Evolutionary conservation across 2,797 vertebrate genomes (phyloP).

Genomic region (Pipistrellus nathusii): DNA sequence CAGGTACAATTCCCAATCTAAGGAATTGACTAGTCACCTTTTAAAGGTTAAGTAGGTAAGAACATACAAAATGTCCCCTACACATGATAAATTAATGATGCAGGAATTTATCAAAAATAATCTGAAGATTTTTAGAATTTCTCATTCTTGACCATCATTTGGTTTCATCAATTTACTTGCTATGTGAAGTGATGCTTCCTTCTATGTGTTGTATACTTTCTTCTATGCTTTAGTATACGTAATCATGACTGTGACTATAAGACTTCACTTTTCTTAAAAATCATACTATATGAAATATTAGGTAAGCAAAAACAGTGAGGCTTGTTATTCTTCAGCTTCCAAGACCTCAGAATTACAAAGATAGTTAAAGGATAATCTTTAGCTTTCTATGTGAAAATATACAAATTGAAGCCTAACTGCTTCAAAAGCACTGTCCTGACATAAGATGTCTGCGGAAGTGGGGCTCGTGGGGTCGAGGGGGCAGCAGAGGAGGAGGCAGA

Average conservation of each 20-base stretch:
- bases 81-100: not conserved
- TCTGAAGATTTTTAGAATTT: slow-evolving; percentile 46
- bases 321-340: slow-evolving; percentile 27
- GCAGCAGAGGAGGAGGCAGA: not conserved
- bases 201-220: not conserved
- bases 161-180: slow-evolving; percentile 17
- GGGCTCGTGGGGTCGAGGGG: rapidly evolving
- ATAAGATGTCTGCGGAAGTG: not conserved
- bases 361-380: slow-evolving; percentile 24
- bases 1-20: slow-evolving; percentile 35
- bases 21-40: slow-evolving; percentile 37
- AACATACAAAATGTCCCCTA: not conserved
- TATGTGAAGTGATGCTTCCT: slow-evolving; percentile 24
- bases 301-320: slow-evolving; percentile 39
- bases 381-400: slow-evolving; percentile 9
- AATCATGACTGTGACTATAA: slow-evolving; percentile 41
- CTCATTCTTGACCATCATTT: slow-evolving; percentile 49
- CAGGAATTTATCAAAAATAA: slow-evolving; percentile 52
- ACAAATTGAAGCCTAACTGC: not conserved
- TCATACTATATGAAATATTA: slow-evolving; percentile 37
- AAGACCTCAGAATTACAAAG: slow-evolving; percentile 31
- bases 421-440: not conserved
- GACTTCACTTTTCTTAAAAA: slow-evolving; percentile 7
- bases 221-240: slow-evolving; percentile 31
- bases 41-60: slow-evolving; percentile 48